A percentile compares a stretch with the other conserved stretches of the same genome.
These are phyloP conservation scores for Neomorphus geoffroyi DNA, from an alignment of 2,797 vertebrate genomes.

Conservation along the genomic window DNA sequence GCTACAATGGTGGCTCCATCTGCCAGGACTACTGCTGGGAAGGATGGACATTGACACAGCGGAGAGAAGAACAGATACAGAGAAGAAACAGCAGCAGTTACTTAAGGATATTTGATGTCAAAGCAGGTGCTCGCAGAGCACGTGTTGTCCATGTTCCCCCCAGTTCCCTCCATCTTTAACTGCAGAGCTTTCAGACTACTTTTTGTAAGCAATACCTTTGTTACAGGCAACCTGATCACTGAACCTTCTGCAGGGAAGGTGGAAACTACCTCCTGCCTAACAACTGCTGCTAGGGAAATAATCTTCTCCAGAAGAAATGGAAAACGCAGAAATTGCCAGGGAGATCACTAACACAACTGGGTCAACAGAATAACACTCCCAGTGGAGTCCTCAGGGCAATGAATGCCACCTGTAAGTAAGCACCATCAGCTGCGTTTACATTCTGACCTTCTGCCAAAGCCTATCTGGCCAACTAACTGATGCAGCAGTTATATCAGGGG, in stretches of 20 bases:
- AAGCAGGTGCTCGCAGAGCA: background rate
- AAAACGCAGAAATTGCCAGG: background rate
- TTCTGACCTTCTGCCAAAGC: background rate
- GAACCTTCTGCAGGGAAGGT: background rate
- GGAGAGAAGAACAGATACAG: background rate
- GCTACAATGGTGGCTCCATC: slow-evolving; percentile 92
- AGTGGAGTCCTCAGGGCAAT: background rate
- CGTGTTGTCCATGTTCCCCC: background rate
- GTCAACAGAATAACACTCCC: background rate
- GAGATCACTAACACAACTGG: background rate
- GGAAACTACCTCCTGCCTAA: background rate
- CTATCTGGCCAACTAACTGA: background rate
- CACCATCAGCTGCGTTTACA: background rate
- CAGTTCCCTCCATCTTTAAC: background rate
- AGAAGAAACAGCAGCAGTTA: background rate
- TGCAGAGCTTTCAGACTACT: background rate
- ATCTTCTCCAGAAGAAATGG: background rate
- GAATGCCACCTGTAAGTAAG: background rate
- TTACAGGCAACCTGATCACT: background rate
- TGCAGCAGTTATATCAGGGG: no score
- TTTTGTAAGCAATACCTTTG: background rate
- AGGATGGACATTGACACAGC: background rate
- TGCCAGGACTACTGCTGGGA: slow-evolving; percentile 87
- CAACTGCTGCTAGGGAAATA: background rate
- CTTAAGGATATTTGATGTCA: background rate